Evolutionary conservation across 2,888 invertebrate genomes (phyloP).

Genomic region (Cerastis rubricosa): DNA sequence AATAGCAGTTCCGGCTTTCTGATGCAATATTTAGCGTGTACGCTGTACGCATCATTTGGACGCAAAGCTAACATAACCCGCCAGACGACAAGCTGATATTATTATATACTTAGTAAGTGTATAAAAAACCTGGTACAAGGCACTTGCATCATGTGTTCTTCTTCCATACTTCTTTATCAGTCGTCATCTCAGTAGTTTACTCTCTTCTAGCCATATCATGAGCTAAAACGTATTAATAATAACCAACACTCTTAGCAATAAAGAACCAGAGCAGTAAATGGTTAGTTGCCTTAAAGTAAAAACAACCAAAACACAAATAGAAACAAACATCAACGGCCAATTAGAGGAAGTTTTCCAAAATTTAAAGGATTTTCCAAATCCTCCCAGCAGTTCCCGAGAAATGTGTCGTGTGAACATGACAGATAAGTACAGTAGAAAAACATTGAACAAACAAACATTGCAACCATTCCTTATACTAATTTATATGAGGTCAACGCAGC

Average conservation of each 20-base stretch:
- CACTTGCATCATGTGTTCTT: background rate
- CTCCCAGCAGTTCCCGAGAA: constrained; percentile 48
- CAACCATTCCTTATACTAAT: background rate
- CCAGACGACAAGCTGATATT: background rate
- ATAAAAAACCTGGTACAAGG: too few relatives aligned
- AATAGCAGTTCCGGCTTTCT: background rate
- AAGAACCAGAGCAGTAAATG: background rate
- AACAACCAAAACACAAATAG: constrained; percentile 8
- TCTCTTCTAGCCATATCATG: background rate
- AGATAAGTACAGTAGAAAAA: too few relatives aligned
- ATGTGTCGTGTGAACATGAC: too few relatives aligned
- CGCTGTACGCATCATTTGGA: background rate
- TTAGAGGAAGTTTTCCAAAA: constrained; percentile 53
- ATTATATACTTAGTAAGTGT: background rate
- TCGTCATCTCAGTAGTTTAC: background rate
- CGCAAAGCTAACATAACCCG: background rate
- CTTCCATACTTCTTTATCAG: background rate
- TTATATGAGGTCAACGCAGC: background rate
- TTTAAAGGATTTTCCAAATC: constrained; percentile 67
- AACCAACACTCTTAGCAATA: background rate
- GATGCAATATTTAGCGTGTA: constrained; percentile 5
- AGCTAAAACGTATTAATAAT: background rate
- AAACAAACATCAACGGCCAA: constrained; percentile 29
- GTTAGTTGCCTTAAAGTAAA: background rate
- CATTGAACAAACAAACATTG: too few relatives aligned